Evolutionary conservation across 2,888 invertebrate genomes (phyloP), one percentile per base, ranked within the genome.

Genomic region (Pecten maximus): DNA sequence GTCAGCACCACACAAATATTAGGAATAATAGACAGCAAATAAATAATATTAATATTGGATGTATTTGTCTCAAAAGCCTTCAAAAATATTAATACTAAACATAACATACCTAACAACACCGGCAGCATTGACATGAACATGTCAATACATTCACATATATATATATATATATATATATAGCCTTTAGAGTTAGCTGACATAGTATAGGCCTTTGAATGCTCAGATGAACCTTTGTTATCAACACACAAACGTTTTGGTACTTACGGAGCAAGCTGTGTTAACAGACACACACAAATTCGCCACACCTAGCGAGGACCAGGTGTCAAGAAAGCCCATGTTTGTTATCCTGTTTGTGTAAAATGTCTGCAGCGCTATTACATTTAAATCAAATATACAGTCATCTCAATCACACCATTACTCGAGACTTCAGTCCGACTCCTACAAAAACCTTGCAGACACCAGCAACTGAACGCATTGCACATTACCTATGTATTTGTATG

Each of bases 381-480:
- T 74, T 74, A 74, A 74, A 74, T 74, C 74, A 74, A 74, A 74
- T 74, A 74, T 15, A 74, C 74, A 74, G 74, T 74, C 74, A 74
- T 74, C 74, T 74, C 35, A 35, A 28, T 74, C 74, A 74, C 74
- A 74, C 74, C 4, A 74, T 74, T 74, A 74, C 74, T 28, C 3
- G 2, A 74, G 35, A 35, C 74, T 28, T 35, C 74, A 74, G 35
- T 74, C 35, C 12, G 35, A 74, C 28, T 74, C 74, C 74, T 35
- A 35, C 10, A 74, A 23, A 15, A 6, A 12, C 74, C 74, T 74
- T 28, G 35, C 35, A 28, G 1, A 6, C 23, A 16, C 10, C 35
- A 10, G 35, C 28, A 74, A 74, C 74, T 74, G 35, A 23, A 19
- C n/a, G 54, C 12, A 23, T 8, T 23, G 54, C 74, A 35, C 28